phyloP scores from a whole-genome alignment of 2,797 vertebrate genomes.

The Intellagama lesueurii region DNA sequence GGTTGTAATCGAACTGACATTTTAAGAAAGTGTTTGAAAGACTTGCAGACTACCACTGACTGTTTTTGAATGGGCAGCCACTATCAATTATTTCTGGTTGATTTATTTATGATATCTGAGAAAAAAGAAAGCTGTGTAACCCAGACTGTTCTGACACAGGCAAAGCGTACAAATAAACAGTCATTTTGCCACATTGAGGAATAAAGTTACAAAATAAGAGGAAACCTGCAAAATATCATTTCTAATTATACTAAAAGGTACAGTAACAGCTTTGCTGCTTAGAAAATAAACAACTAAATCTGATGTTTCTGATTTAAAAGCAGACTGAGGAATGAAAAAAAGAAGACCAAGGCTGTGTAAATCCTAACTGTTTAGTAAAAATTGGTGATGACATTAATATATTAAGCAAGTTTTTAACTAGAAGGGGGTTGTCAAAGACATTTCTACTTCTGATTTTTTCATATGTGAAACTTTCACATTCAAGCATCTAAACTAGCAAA shows the following conservation, averaged over 20 bases:
- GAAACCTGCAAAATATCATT: conserved; percentile 28
- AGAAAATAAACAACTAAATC: background rate
- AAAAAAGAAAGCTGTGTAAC: conserved; percentile 68
- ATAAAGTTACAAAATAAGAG: conserved; percentile 29
- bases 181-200: conserved; percentile 11
- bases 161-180: conserved; percentile 1
- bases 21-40: conserved; percentile 83
- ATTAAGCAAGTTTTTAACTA: background rate
- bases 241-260: background rate
- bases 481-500: background rate
- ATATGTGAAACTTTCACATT: background rate
- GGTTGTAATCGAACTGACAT: conserved; percentile 81
- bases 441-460: background rate
- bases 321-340: background rate
- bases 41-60: conserved; percentile 84
- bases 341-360: background rate
- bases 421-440: background rate
- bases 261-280: background rate
- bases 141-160: conserved; percentile 52
- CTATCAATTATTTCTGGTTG: conserved; percentile 80
- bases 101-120: conserved; percentile 75
- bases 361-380: background rate
- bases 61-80: conserved; percentile 79
- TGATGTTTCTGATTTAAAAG: background rate
- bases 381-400: background rate